A percentile compares a stretch with the other conserved stretches of the same genome.
Evolutionary conservation across 1,140 invertebrate species (phyloP).

Genomic region (Sarcophaga bullata): DNA sequence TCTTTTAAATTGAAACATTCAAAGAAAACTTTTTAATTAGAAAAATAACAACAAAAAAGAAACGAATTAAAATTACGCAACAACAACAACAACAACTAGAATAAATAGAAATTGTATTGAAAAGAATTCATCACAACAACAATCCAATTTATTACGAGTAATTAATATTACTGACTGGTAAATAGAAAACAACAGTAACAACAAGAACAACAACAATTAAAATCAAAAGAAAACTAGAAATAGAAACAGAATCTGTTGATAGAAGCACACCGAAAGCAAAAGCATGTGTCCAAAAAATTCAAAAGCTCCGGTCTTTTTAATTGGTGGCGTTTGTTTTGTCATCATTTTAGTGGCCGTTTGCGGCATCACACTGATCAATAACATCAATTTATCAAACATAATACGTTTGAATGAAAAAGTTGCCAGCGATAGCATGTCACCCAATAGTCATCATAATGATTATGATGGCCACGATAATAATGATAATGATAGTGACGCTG

Average conservation of each 20-base stretch:
- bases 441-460: conserved; percentile 39
- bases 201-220: not conserved
- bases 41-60: conserved; percentile 15
- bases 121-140: not conserved
- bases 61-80: not conserved
- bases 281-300: conserved; percentile 62
- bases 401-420: conserved; percentile 63
- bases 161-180: not conserved
- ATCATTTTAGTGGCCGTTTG: conserved; percentile 61
- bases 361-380: conserved; percentile 62
- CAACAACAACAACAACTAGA: conserved; percentile 4
- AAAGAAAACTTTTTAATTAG: conserved; percentile 5
- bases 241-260: too few relatives aligned
- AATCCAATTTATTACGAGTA: conserved; percentile 11
- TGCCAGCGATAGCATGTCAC: conserved; percentile 61
- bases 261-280: not conserved
- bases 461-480: conserved; percentile 47
- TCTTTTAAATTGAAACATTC: conserved; percentile 9
- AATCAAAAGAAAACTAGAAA: conserved; percentile 10
- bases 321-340: conserved; percentile 60
- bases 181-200: not conserved
- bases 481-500: not conserved
- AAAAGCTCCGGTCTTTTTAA: conserved; percentile 58
- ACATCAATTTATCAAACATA: conserved; percentile 63
- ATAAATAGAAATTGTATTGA: not conserved